phyloP scores from a whole-genome alignment of 2,888 invertebrate genomes.

The Amitus sp. region DNA sequence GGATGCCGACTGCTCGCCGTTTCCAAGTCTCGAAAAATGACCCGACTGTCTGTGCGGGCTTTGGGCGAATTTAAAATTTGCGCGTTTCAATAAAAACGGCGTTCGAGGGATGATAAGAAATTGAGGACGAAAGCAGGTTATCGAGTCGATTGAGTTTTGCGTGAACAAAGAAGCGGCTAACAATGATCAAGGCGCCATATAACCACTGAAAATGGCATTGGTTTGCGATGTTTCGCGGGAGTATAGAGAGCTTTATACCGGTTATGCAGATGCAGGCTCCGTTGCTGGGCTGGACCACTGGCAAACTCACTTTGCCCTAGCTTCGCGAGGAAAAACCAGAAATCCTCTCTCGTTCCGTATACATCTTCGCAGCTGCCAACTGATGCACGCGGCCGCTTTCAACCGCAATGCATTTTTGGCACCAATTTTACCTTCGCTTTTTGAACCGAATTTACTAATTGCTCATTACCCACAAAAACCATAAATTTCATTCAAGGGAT shows the following conservation, averaged over 20 bases:
- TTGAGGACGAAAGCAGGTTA: neutral
- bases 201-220: conserved; percentile 40
- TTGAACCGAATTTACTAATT: too few relatives aligned
- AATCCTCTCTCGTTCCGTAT: conserved; percentile 25
- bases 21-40: too few relatives aligned
- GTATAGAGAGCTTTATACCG: conserved; percentile 49
- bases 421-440: conserved; percentile 20
- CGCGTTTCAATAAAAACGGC: too few relatives aligned
- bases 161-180: conserved; percentile 27
- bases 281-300: conserved; percentile 36
- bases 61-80: too few relatives aligned
- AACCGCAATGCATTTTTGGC: conserved; percentile 26
- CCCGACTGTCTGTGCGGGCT: too few relatives aligned
- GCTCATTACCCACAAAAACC: too few relatives aligned
- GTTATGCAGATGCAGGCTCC: conserved; percentile 54
- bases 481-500: too few relatives aligned
- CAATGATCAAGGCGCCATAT: conserved; percentile 33
- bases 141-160: conserved; percentile 27
- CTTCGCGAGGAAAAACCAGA: conserved; percentile 30
- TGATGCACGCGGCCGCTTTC: conserved; percentile 29
- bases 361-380: conserved; percentile 30
- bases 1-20: too few relatives aligned
- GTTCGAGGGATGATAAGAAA: too few relatives aligned
- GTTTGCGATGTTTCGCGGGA: conserved; percentile 47
- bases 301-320: conserved; percentile 20